phyloP scores from a whole-genome alignment of 2,113 vertebrate species.

The Larimichthys polyactis region DNA sequence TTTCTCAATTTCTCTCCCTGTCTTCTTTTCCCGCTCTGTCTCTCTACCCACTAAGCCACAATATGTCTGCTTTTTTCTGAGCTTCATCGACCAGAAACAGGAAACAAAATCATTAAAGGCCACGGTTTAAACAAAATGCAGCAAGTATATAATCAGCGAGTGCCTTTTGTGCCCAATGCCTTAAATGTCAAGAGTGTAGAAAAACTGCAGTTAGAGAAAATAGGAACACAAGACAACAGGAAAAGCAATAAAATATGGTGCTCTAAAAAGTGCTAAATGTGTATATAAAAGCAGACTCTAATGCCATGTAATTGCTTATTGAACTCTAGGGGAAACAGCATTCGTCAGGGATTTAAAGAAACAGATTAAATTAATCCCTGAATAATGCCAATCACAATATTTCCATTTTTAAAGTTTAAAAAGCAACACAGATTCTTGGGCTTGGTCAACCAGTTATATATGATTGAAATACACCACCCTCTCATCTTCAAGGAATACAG shows the following conservation, averaged over 20 bases:
- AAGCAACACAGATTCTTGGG: no score
- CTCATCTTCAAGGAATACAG: conserved; percentile 4
- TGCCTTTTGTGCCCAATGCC: conserved; percentile 39
- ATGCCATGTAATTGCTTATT: conserved; percentile 3
- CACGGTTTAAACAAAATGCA: conserved; percentile 54
- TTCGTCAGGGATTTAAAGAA: not conserved
- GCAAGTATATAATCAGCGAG: conserved; percentile 49
- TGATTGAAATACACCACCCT: not conserved
- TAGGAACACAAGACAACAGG: not conserved
- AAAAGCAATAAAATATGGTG: not conserved
- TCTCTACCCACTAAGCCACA: conserved; percentile 39
- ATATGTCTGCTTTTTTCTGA: conserved; percentile 28
- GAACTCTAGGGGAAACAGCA: not conserved
- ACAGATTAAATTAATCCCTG: not conserved
- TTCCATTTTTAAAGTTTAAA: not conserved
- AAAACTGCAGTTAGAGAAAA: conserved; percentile 23
- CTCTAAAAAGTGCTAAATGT: not conserved
- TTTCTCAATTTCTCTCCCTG: conserved; percentile 34
- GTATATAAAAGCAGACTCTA: not conserved
- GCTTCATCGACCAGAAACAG: conserved; percentile 42
- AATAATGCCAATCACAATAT: not conserved
- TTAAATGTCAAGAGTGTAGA: conserved; percentile 51
- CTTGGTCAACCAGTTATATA: not conserved
- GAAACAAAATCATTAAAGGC: conserved; percentile 65
- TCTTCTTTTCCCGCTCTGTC: conserved; percentile 13